Evolutionary conservation across 2,888 invertebrate genomes (phyloP).

Genomic region (Loripinus fragilis): DNA sequence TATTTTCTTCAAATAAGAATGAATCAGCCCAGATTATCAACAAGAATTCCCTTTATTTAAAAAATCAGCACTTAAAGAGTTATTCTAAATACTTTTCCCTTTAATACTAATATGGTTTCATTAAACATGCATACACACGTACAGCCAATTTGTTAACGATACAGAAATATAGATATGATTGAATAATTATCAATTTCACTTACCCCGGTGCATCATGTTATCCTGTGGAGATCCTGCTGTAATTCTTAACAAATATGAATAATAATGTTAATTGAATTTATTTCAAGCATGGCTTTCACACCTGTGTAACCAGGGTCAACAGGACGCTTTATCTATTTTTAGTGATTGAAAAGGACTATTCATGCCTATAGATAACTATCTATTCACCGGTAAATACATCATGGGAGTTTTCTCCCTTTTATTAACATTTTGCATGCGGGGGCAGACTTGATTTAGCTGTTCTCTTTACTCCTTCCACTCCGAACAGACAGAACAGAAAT

Average conservation of each 20-base stretch:
- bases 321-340: background rate
- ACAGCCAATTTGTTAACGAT: background rate
- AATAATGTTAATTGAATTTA: background rate
- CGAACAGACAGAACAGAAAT: too few relatives aligned
- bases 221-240: background rate
- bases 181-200: conserved; percentile 4
- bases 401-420: conserved; percentile 12
- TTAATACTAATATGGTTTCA: too few relatives aligned
- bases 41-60: too few relatives aligned
- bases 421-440: too few relatives aligned
- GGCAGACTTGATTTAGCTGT: too few relatives aligned
- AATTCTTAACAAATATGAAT: background rate
- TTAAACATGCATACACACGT: background rate
- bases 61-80: too few relatives aligned
- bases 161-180: background rate
- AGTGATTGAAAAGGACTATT: background rate
- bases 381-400: background rate
- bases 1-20: too few relatives aligned
- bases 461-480: too few relatives aligned
- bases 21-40: too few relatives aligned
- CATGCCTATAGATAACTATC: conserved; percentile 5
- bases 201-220: background rate
- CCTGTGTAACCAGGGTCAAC: conserved; percentile 14
- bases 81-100: too few relatives aligned
- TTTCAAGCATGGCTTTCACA: background rate